A percentile compares a stretch with the other conserved stretches of the same genome.
phyloP scores from a whole-genome alignment of 2,113 vertebrate genomes.

The Cathartes aura region DNA sequence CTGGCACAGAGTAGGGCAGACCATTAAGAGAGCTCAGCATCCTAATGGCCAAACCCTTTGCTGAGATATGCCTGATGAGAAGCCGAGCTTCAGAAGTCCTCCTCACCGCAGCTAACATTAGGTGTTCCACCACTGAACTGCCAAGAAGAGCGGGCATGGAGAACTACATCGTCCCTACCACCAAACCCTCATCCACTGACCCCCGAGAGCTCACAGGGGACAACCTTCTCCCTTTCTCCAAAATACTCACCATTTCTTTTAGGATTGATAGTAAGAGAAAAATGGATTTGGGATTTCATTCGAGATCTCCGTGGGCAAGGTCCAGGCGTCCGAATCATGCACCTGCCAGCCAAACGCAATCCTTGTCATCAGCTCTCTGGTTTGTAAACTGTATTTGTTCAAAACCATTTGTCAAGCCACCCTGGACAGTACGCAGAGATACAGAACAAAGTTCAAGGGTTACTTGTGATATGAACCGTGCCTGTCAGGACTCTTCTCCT shows the following conservation, averaged over 20 bases:
- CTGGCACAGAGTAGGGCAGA: not conserved
- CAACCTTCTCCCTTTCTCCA: not conserved
- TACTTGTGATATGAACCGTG: not conserved
- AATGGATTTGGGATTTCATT: not conserved
- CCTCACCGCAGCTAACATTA: not conserved
- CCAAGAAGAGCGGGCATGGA: not conserved
- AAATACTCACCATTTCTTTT: not conserved
- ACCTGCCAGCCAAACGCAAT: not conserved
- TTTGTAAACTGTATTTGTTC: not conserved
- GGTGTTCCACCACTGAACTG: not conserved
- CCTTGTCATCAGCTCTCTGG: not conserved
- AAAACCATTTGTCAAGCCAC: not conserved
- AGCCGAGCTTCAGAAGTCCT: not conserved
- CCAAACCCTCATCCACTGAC: not conserved
- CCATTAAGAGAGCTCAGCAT: not conserved
- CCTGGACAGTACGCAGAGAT: not conserved
- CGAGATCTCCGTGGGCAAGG: not conserved
- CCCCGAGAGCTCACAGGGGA: not conserved
- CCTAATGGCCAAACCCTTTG: not conserved
- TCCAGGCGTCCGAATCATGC: fast-evolving
- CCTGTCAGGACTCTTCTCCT: not conserved
- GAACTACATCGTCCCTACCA: not conserved
- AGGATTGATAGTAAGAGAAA: not conserved
- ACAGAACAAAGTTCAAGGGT: constrained; percentile 35
- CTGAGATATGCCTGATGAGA: not conserved